phyloP scores from a whole-genome alignment of 1,140 invertebrate species.

The Nebria ingens region DNA sequence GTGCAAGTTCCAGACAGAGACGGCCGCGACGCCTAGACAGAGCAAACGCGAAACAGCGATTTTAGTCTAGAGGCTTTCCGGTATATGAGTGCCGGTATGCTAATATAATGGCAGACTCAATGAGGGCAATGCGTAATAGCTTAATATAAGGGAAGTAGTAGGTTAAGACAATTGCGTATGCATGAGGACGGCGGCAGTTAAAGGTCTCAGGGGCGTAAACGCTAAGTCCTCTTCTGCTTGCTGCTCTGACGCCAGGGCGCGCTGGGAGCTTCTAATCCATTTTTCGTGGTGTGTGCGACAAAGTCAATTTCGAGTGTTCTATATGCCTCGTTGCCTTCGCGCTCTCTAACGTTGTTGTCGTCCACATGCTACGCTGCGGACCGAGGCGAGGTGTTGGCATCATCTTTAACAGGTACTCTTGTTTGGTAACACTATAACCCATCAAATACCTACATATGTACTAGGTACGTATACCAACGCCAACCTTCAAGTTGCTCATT shows the following conservation, averaged over 20 bases:
- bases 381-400: too few species aligned
- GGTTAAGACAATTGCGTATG: not conserved
- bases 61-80: not conserved
- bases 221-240: not conserved
- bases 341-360: not conserved
- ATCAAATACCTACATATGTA: too few species aligned
- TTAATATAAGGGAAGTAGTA: not conserved
- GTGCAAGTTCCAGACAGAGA: too few species aligned
- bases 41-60: too few species aligned
- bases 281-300: not conserved
- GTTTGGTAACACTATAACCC: too few species aligned
- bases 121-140: not conserved
- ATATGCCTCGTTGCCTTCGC: not conserved
- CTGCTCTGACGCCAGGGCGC: not conserved
- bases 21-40: too few species aligned
- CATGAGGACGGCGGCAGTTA: not conserved
- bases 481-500: too few species aligned
- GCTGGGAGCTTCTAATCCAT: not conserved
- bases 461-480: too few species aligned
- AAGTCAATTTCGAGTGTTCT: not conserved
- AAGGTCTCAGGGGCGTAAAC: not conserved
- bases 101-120: not conserved
- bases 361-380: too few species aligned
- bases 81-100: not conserved
- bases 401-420: too few species aligned